Base-by-base conservation (phyloP, 2,113 vertebrate genomes). In the Anguilla japonica region DNA sequence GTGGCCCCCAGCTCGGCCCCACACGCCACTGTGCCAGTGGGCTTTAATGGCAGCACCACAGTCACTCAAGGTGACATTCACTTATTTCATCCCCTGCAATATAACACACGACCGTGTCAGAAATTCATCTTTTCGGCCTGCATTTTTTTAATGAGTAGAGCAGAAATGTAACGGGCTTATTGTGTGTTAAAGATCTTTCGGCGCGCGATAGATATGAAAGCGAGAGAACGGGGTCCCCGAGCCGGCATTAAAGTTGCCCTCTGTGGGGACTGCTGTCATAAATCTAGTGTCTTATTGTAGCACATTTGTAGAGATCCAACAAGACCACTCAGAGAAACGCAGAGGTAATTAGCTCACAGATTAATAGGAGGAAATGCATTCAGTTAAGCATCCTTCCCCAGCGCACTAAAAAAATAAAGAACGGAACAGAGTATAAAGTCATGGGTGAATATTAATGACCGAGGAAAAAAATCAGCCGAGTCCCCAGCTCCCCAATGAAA, bases 401-500 rank as follows among this genome's bases (percentile, higher is more conserved):
- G 93, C 85, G 95, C 95, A 93, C 84, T 88, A 87, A 87, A 67
- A 34, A 94, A 94, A 91, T 93, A 93, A 96, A 95, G 89, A 91
- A 91, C 87, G 91, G 91, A 89, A 87, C 89, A 86, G 94, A 91
- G 95, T 94, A 95, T 95, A 87, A 75, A 97, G 95, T 95, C 95
- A 93, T 94, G 91, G 91, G 93, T 96, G 96, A 97, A 97, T 97
- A 96, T 97, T 96, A 98, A 96, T 96, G 94, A 93, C 93, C 90
- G 87, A 90, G 88, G 88, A 83, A 91, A 91, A 96, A 96, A 95
- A 93, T 94, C 91, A 93, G 34, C 29, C 11, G 87, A 94, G 94
- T 97, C 97, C 95, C 97, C 88, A 91, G 93, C 88, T 97, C 97
- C 97, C 97, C 85, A 41, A 96, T 95, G 97, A 96, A 98, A 97